These are phyloP conservation scores for Steinernema scapterisci DNA, from an alignment of 2,888 invertebrate genomes.

Conservation along the genomic window DNA sequence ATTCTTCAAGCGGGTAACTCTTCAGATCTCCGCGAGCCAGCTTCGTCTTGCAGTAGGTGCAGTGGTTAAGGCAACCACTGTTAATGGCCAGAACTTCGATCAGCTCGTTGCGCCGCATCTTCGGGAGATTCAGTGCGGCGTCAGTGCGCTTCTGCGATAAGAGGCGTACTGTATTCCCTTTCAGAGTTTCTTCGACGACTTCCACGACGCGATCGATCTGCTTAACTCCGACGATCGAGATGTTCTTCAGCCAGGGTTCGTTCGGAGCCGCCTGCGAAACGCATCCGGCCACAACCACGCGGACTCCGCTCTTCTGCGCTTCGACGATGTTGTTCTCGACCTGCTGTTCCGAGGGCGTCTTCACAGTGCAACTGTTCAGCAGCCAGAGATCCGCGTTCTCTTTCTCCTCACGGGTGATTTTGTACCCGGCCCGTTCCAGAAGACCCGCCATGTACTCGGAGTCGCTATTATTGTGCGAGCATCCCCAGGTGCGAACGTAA, in stretches of 20 bases:
- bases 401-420: constrained; percentile 74
- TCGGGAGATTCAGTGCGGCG: constrained; percentile 84
- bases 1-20: constrained; percentile 77
- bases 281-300: constrained; percentile 93
- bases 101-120: constrained; percentile 90
- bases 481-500: constrained; percentile 60
- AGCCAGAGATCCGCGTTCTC: constrained; percentile 87
- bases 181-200: constrained; percentile 94
- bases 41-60: constrained; percentile 98
- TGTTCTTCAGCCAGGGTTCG: constrained; percentile 72
- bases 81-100: constrained; percentile 79
- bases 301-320: constrained; percentile 74
- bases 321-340: constrained; percentile 45
- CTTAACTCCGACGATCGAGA: constrained; percentile 95
- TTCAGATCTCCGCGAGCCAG: constrained; percentile 91
- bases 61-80: constrained; percentile 84
- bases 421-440: constrained; percentile 73
- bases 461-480: constrained; percentile 87
- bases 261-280: constrained; percentile 83
- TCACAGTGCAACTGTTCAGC: constrained; percentile 95
- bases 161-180: constrained; percentile 77
- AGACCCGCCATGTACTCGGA: constrained; percentile 98
- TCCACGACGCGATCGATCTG: constrained; percentile 96
- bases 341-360: constrained; percentile 84
- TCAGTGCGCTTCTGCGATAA: constrained; percentile 87